Percentiles rank a stretch among this genome's conserved stretches.
Evolutionary conservation across 2,797 vertebrate genomes (phyloP).

Genomic region (Acanthurus lineatus): DNA sequence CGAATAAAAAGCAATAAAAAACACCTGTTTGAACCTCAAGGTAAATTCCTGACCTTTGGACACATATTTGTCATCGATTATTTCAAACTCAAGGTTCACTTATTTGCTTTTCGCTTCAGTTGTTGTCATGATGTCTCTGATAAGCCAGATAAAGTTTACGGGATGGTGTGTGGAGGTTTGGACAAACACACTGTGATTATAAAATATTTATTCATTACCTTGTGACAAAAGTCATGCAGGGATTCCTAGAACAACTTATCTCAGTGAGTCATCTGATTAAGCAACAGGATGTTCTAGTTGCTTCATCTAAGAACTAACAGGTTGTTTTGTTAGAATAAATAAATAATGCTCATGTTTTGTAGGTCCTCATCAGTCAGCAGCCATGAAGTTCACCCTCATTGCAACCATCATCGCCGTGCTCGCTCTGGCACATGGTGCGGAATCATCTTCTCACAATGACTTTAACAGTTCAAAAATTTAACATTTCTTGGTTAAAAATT

Average conservation of each 20-base stretch:
- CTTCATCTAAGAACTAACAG: not conserved
- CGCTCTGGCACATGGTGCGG: slow-evolving; percentile 78
- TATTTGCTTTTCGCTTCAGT: not conserved
- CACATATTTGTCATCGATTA: not conserved
- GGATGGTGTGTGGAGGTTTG: not conserved
- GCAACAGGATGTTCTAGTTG: not conserved
- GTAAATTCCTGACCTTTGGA: not conserved
- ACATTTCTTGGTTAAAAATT: too few relatives aligned
- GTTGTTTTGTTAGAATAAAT: not conserved
- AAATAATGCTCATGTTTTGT: not conserved
- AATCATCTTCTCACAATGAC: too few relatives aligned
- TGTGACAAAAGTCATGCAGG: not conserved
- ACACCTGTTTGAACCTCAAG: not conserved
- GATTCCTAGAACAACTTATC: slow-evolving; percentile 29
- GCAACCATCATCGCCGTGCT: slow-evolving; percentile 66
- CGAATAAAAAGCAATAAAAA: too few relatives aligned
- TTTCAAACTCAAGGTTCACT: slow-evolving; percentile 2
- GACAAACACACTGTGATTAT: not conserved
- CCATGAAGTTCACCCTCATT: slow-evolving; percentile 81
- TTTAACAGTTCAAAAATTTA: too few relatives aligned
- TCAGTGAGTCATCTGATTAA: slow-evolving; percentile 41
- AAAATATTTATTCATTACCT: slow-evolving; percentile 31
- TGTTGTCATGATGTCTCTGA: slow-evolving; percentile 18
- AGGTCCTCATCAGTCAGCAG: slow-evolving; percentile 69
- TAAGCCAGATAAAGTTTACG: slow-evolving; percentile 6